Conservation (phyloP, 2,888 invertebrate species). For the Leucophenga maculata region DNA sequence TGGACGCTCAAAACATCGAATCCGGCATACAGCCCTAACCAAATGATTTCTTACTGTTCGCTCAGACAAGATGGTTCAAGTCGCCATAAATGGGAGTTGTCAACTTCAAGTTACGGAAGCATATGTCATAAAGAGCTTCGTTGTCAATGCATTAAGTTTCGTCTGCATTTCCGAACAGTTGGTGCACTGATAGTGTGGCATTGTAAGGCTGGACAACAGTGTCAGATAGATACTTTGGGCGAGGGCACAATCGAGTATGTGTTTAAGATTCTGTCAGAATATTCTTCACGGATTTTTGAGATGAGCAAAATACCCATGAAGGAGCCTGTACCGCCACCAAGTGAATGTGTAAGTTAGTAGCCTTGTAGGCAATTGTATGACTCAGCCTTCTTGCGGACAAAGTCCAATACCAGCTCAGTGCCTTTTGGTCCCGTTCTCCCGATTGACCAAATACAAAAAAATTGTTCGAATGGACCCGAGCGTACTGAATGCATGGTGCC, state of each 20-base stretch:
- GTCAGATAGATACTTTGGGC: constrained; percentile 89
- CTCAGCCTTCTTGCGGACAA: constrained; percentile 92
- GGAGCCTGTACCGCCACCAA: constrained; percentile 97
- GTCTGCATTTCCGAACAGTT: constrained; percentile 92
- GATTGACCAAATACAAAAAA: constrained; percentile 95
- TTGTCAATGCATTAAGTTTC: constrained; percentile 95
- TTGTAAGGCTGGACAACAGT: constrained; percentile 96
- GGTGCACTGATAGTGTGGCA: constrained; percentile 90
- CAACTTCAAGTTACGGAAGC: constrained; percentile 91
- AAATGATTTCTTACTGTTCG: too few species aligned
- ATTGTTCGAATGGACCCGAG: constrained; percentile 94
- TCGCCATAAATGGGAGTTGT: constrained; percentile 94
- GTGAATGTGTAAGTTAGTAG: constrained; percentile 94
- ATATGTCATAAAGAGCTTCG: constrained; percentile 94
- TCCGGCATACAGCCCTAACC: too few species aligned
- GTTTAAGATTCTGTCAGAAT: constrained; percentile 98
- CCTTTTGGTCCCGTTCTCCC: constrained; percentile 92
- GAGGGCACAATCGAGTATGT: constrained; percentile 94
- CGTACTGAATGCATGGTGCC: constrained; percentile 98
- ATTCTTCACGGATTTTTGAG: constrained; percentile 97
- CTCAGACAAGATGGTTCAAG: constrained; percentile 93
- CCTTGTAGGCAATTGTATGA: constrained; percentile 95
- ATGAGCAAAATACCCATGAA: constrained; percentile 97
- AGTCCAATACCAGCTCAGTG: constrained; percentile 88
- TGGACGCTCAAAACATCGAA: too few species aligned